Evolutionary conservation across 2,888 invertebrate genomes (phyloP).

Genomic region (Mongoloraphidia duomilia): DNA sequence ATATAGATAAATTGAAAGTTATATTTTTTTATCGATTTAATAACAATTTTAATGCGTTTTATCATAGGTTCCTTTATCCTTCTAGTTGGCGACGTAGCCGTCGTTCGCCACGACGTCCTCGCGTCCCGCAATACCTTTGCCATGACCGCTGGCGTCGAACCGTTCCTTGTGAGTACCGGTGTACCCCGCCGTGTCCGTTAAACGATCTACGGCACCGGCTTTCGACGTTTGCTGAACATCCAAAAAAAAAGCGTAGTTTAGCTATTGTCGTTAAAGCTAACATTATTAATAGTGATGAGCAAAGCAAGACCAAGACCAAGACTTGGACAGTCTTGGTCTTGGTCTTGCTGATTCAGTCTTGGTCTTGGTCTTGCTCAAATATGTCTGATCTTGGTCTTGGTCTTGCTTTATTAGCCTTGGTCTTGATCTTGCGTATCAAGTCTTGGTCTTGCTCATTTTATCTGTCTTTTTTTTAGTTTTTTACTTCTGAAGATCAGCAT

Average conservation of each 20-base stretch:
- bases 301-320: too few species aligned
- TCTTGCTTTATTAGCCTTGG: too few species aligned
- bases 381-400: too few species aligned
- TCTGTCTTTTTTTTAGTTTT: too few species aligned
- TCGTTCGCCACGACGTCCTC: conserved; percentile 56
- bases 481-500: too few species aligned
- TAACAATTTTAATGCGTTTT: conserved; percentile 32
- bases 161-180: conserved; percentile 75
- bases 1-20: too few species aligned
- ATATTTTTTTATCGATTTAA: too few species aligned
- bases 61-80: conserved; percentile 63
- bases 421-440: too few species aligned
- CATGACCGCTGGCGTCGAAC: conserved; percentile 69
- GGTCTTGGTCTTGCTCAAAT: too few species aligned
- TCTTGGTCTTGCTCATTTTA: too few species aligned
- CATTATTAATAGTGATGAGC: neutral
- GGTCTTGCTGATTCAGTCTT: too few species aligned
- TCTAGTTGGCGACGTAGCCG: conserved; percentile 71
- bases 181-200: conserved; percentile 73
- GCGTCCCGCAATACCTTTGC: conserved; percentile 72
- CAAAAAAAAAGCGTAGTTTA: conserved; percentile 3
- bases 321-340: too few species aligned
- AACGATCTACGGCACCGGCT: conserved; percentile 47
- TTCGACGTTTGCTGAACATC: conserved; percentile 28
- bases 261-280: neutral